These are phyloP conservation scores for Bembecia ichneumoniformis DNA, from an alignment of 2,888 invertebrate species.

Conservation along the genomic window DNA sequence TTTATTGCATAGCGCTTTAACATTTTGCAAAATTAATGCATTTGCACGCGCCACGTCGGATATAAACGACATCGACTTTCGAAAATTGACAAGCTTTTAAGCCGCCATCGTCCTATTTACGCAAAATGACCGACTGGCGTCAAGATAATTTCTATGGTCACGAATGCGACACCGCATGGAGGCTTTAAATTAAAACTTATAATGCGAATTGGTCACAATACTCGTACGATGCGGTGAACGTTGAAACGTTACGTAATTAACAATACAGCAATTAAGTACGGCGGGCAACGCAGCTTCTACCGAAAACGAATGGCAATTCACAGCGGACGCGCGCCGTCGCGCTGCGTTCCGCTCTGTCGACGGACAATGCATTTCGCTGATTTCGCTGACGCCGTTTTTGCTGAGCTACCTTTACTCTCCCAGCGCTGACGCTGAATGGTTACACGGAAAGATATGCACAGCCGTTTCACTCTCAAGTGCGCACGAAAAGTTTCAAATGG, in stretches of 20 bases:
- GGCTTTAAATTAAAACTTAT: conserved; percentile 35
- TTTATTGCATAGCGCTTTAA: not conserved
- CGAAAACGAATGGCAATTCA: conserved; percentile 56
- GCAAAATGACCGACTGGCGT: conserved; percentile 4
- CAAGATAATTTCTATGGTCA: conserved; percentile 11
- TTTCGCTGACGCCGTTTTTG: conserved; percentile 54
- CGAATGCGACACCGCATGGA: conserved; percentile 12
- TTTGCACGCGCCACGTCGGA: not conserved
- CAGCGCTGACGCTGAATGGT: not conserved
- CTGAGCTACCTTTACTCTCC: conserved; percentile 39
- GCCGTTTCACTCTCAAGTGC: conserved; percentile 26
- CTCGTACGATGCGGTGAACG: conserved; percentile 40
- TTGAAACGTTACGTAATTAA: conserved; percentile 69
- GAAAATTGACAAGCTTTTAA: not conserved
- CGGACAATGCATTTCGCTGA: conserved; percentile 61
- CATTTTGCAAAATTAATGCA: not conserved
- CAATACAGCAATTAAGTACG: conserved; percentile 70
- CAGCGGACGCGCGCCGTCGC: conserved; percentile 24
- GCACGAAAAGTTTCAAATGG: conserved; percentile 11
- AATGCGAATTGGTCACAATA: conserved; percentile 43
- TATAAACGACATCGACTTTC: not conserved
- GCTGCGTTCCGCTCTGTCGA: conserved; percentile 28
- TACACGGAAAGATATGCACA: conserved; percentile 14
- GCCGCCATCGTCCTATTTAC: not conserved
- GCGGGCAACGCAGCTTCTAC: conserved; percentile 41